Percentiles rank a stretch among this genome's conserved stretches.
These are phyloP conservation scores for Lobophora halterata DNA, from an alignment of 2,888 invertebrate genomes.

Conservation along the genomic window DNA sequence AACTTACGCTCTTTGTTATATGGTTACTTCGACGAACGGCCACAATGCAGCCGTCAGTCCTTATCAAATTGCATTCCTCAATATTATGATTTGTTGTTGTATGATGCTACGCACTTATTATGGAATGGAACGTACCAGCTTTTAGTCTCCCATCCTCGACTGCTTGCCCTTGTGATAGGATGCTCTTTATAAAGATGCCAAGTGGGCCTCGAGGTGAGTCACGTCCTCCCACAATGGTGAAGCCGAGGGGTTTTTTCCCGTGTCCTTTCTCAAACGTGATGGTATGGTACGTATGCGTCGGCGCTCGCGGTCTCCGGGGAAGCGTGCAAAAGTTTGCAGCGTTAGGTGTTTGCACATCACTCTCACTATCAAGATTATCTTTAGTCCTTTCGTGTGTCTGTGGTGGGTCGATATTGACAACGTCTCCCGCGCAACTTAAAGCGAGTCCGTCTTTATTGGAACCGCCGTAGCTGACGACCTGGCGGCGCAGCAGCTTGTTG, in stretches of 20 bases:
- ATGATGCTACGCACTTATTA: conserved; percentile 5
- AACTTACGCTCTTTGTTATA: conserved; percentile 43
- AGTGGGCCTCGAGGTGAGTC: conserved; percentile 92
- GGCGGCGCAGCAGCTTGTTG: conserved; percentile 79
- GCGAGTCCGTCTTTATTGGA: conserved; percentile 66
- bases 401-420: conserved; percentile 66
- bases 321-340: conserved; percentile 86
- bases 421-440: conserved; percentile 63
- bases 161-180: conserved; percentile 90
- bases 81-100: conserved; percentile 29
- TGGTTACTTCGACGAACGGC: conserved; percentile 45
- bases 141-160: conserved; percentile 90
- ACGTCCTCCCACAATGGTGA: conserved; percentile 93
- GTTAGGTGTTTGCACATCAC: conserved; percentile 64
- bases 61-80: conserved; percentile 57
- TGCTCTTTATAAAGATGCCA: conserved; percentile 93
- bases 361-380: conserved; percentile 60
- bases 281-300: conserved; percentile 85
- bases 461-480: conserved; percentile 80
- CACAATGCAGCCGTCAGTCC: conserved; percentile 49
- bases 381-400: conserved; percentile 55
- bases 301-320: conserved; percentile 85
- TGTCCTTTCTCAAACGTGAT: conserved; percentile 89
- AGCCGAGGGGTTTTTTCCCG: conserved; percentile 92
- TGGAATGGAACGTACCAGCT: conserved; percentile 81